phyloP scores from a whole-genome alignment of 2,888 invertebrate species.

The Lithophane semibrunnea region DNA sequence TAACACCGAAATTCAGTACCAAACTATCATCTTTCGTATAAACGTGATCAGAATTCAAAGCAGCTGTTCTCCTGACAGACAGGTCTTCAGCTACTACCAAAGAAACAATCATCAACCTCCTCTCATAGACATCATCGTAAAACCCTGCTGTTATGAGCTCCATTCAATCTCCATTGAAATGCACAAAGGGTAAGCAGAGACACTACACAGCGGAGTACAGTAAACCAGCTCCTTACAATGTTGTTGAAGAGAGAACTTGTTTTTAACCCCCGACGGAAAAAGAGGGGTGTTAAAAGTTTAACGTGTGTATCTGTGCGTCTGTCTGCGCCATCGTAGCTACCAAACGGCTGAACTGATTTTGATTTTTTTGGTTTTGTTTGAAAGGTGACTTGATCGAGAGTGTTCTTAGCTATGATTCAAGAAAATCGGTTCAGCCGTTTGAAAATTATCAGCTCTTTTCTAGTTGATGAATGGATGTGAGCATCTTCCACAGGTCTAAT shows the following conservation, averaged over 20 bases:
- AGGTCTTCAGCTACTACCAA: slow-evolving; percentile 12
- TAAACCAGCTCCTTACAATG: neutral
- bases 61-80: neutral
- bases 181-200: slow-evolving; percentile 45
- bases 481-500: too few species aligned
- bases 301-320: too few species aligned
- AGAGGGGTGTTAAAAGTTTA: too few species aligned
- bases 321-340: too few species aligned
- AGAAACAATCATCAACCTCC: slow-evolving; percentile 42
- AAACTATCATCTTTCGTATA: neutral
- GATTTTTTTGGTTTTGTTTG: too few species aligned
- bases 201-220: neutral
- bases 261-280: too few species aligned
- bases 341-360: too few species aligned
- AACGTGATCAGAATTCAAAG: neutral
- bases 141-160: slow-evolving; percentile 46
- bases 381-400: too few species aligned
- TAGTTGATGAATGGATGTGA: too few species aligned
- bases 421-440: too few species aligned
- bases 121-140: slow-evolving; percentile 54
- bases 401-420: too few species aligned
- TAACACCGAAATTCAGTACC: neutral
- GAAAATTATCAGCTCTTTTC: too few species aligned
- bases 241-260: neutral
- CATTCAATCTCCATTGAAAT: slow-evolving; percentile 58